A percentile compares a stretch with the other conserved stretches of the same genome.
Conservation (phyloP, 2,113 vertebrate species). For the Thamnophis sirtalis region DNA sequence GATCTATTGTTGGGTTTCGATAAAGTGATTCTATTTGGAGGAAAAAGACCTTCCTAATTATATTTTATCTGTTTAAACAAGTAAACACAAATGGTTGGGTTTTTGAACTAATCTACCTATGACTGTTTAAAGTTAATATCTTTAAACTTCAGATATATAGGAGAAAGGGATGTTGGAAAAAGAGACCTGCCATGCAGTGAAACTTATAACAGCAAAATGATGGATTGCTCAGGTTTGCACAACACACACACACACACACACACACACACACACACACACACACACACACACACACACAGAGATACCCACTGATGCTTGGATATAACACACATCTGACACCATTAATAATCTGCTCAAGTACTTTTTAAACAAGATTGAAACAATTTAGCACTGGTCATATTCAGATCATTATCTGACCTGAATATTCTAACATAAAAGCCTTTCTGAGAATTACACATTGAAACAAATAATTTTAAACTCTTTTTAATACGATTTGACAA, state of each 20-base stretch:
- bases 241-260: conserved; percentile 17
- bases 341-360: conserved; percentile 45
- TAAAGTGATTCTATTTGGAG: background rate
- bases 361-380: conserved; percentile 50
- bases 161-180: conserved; percentile 12
- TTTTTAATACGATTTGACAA: conserved; percentile 16
- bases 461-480: conserved; percentile 36
- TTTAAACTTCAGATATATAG: conserved; percentile 20
- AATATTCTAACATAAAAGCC: conserved; percentile 10
- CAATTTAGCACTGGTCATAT: conserved; percentile 37
- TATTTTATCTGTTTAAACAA: background rate
- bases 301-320: conserved; percentile 25
- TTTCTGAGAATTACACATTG: conserved; percentile 43
- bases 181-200: conserved; percentile 16
- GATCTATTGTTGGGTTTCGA: background rate
- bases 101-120: background rate
- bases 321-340: conserved; percentile 38
- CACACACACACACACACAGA: background rate
- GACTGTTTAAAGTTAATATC: conserved; percentile 20
- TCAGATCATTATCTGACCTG: conserved; percentile 43
- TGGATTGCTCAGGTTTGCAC: conserved; percentile 41
- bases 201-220: conserved; percentile 44
- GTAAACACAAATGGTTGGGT: background rate
- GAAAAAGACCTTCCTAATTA: background rate
- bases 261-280: background rate